phyloP scores from a whole-genome alignment of 2,797 vertebrate genomes.

The Mus spretus region DNA sequence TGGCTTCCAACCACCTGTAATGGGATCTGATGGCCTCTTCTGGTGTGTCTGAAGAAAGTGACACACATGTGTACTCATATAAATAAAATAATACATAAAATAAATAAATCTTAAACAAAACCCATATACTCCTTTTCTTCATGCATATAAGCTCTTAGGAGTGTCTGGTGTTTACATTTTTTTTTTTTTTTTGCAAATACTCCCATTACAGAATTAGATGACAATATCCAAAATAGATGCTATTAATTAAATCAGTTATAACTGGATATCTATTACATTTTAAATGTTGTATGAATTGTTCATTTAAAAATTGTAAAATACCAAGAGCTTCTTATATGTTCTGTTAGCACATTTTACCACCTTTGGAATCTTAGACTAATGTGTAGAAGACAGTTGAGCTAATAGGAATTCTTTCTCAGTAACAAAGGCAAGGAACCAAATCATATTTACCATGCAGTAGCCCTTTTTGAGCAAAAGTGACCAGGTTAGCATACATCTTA shows the following conservation, averaged over 20 bases:
- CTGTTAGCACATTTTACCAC: constrained; percentile 55
- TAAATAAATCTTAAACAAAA: not conserved
- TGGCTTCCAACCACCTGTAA: too few relatives aligned
- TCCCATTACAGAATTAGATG: not conserved
- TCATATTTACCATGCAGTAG: constrained; percentile 32
- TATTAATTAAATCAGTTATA: constrained; percentile 37
- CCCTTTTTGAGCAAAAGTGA: not conserved
- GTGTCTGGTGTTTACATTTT: constrained; percentile 1
- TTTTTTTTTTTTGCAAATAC: not conserved
- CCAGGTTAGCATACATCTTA: not conserved
- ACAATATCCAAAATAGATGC: constrained; percentile 50
- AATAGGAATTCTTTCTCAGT: constrained; percentile 24
- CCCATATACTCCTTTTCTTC: not conserved
- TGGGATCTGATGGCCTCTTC: too few relatives aligned
- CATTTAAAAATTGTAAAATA: constrained; percentile 47
- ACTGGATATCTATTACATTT: not conserved
- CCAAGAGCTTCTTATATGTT: constrained; percentile 33
- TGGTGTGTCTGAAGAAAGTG: not conserved
- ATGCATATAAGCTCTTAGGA: not conserved
- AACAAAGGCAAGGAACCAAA: constrained; percentile 56
- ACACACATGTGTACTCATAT: not conserved
- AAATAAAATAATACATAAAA: not conserved
- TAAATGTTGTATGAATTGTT: constrained; percentile 10
- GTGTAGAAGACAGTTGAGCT: constrained; percentile 54
- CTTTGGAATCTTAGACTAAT: constrained; percentile 41